Conservation (phyloP, 2,113 vertebrate species). For the Xiphias gladius region DNA sequence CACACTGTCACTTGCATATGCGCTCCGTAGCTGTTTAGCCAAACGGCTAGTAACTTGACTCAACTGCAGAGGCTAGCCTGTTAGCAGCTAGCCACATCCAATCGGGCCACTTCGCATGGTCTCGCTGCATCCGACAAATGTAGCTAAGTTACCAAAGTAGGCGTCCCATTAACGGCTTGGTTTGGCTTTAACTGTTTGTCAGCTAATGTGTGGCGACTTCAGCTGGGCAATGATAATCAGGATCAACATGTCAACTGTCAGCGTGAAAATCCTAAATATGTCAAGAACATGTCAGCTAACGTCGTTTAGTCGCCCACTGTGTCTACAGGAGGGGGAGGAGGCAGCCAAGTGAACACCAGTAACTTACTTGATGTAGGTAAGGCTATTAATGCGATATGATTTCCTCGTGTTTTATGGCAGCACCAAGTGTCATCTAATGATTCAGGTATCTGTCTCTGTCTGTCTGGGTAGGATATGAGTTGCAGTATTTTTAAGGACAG, state of each 20-base stretch:
- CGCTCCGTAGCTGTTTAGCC: conserved; percentile 44
- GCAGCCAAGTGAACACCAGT: neutral
- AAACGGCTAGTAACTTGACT: conserved; percentile 57
- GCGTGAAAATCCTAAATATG: conserved; percentile 50
- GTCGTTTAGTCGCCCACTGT: neutral
- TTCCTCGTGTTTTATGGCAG: no score
- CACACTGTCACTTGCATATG: conserved; percentile 9
- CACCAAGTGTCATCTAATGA: neutral
- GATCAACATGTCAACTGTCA: conserved; percentile 11
- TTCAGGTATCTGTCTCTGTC: neutral
- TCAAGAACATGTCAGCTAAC: conserved; percentile 47
- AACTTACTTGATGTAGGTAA: neutral
- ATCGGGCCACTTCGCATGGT: conserved; percentile 8
- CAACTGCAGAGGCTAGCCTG: conserved; percentile 61
- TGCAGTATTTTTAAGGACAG: neutral
- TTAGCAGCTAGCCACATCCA: conserved; percentile 53
- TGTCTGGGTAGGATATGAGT: neutral
- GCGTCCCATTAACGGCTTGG: neutral
- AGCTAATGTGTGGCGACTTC: neutral
- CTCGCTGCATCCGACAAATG: conserved; percentile 6
- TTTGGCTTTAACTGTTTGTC: neutral
- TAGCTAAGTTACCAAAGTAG: neutral
- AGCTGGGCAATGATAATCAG: neutral
- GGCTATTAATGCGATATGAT: neutral
- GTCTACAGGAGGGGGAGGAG: conserved; percentile 17